These are phyloP conservation scores for Bubalus kerabau DNA, from an alignment of 2,113 vertebrate species.

Conservation along the genomic window DNA sequence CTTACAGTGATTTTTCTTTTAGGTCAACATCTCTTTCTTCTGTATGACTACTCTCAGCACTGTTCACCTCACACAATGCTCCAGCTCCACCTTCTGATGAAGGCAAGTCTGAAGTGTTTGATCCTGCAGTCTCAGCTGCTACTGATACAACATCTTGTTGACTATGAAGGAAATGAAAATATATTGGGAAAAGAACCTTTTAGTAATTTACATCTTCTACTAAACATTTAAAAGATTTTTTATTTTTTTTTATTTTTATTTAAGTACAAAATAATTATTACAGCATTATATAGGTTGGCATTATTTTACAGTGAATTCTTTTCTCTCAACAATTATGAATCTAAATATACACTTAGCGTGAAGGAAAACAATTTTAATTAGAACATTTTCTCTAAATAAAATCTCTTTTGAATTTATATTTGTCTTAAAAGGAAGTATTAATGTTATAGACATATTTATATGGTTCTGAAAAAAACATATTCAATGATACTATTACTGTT, in stretches of 20 bases:
- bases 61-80: not conserved
- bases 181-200: not conserved
- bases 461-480: too few species aligned
- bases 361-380: too few species aligned
- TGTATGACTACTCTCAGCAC: constrained; percentile 11
- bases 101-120: not conserved
- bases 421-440: too few species aligned
- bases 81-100: not conserved
- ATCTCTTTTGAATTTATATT: too few species aligned
- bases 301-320: too few species aligned
- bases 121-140: constrained; percentile 16
- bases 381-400: too few species aligned
- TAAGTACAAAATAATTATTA: too few species aligned
- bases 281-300: too few species aligned
- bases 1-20: constrained; percentile 73
- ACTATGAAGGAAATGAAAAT: constrained; percentile 58
- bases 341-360: too few species aligned
- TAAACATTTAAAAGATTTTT: not conserved
- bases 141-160: not conserved
- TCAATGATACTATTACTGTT: too few species aligned
- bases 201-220: not conserved
- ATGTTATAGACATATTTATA: too few species aligned
- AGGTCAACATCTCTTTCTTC: constrained; percentile 33
- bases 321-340: too few species aligned
- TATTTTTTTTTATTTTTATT: not conserved